Evolutionary conservation across 2,888 invertebrate genomes (phyloP), one percentile per base, ranked within the genome.

Genomic region (Boloria euphrosyne): DNA sequence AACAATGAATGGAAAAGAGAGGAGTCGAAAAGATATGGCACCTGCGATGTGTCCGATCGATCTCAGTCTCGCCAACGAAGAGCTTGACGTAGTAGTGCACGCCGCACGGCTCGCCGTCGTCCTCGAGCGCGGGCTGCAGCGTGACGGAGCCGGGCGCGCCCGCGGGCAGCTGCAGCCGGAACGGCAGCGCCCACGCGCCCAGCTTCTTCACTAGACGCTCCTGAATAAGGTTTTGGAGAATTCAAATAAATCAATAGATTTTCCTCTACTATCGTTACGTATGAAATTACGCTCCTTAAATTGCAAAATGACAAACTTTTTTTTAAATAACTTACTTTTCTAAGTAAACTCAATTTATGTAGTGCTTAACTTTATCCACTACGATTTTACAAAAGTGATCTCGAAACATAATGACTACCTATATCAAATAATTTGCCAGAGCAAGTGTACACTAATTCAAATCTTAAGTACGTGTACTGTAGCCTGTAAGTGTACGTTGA

Each of bases 61-160:
- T 92, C 78, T 94, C 96, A 66, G 93, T 94, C 74, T 97, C 97
- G 0, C 97, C 97, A 0, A 95, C 95, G 82, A 96, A 97, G 22
- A 97, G 93, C 90, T 98, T 98, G 52, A 98, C 94, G 81, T 96
- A 97, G 86, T 98, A 98, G 81, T 97, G 97, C 4, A 98, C 98
- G 16, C 97, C 97, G 84, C 98, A 98, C 0, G 98, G 98, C 85
- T 98, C 96, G 2, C 97, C 97, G 64, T 95, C 95, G 79, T 97
- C 97, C 64, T 97, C 96, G 0, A 94, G 89, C 0, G 96, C 96
- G 16, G 97, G 97, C 90, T 98, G 98, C 73, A 99, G 93, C 2
- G 96, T 97, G 47, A 98, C 97, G 50, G 98, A 98, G 14, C 98
- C 97, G 3, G 98, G 98, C 0, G 98, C 96, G 76, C 95, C 96